Base-by-base conservation (phyloP, 2,113 vertebrate species). In the Lates calcarifer region DNA sequence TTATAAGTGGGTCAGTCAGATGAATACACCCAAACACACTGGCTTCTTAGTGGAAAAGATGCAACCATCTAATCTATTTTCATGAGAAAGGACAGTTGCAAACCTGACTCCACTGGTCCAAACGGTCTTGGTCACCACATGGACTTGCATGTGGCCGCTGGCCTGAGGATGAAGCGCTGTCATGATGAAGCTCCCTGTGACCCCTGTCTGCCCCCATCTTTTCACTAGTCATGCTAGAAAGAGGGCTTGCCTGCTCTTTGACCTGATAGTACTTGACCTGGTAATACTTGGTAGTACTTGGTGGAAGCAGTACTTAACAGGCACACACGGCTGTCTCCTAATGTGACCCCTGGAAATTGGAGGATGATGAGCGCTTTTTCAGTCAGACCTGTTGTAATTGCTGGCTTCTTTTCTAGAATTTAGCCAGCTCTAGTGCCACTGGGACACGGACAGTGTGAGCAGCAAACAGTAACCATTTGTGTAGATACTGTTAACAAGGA, bases 181-280 rank as follows among this genome's bases (percentile, higher is more conserved):
- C 74, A 70, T 69, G n/a, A 24, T 11, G 10, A 45, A 69, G 56
- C 37, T 45, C 39, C 26, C 47, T 17, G 22, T 64, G 39, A 78
- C 53, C 60, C 53, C 56, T 37, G n/a, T n/a, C 22, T 33, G 5
- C 43, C 20, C 43, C 43, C 43, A 7, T 18, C 29, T 53, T 35
- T 47, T 24, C 37, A 18, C 53, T 31, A 22, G 55, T 56, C 55
- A 49, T 39, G 15, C 49, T 62, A 62, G 63, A 63, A 58, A 26
- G 69, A 74, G 79, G 81, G 49, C 61, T 81, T 81, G 56, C 51
- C 82, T 87, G 69, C 53, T 72, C 75, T 76, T 61, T 84, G 75
- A 91, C 84, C 74, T 74, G 72, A 57, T 69, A 39, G 12, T 11
- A 51, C 61, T 69, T n/a, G 29, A n/a, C n/a, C n/a, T n/a, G n/a